phyloP scores from a whole-genome alignment of 35 echinoderm and acorn worm species.

The Nesometra sesokonis region DNA sequence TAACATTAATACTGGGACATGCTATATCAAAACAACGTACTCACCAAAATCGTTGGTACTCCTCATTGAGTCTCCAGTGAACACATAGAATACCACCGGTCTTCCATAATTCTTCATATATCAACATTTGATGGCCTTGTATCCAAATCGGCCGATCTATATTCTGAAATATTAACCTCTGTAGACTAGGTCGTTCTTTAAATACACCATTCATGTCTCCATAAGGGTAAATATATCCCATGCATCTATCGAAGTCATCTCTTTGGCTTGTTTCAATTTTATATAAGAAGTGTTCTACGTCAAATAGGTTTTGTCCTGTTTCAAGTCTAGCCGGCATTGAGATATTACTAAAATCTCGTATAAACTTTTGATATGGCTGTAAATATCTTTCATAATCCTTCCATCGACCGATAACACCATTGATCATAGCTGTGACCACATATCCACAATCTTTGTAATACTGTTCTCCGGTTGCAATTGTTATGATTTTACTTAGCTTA shows the following conservation, averaged over 20 bases:
- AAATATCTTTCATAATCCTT: background rate
- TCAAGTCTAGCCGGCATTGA: background rate
- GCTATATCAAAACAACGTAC: background rate
- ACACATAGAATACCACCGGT: background rate
- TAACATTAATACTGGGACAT: no score
- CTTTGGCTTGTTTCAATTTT: no score
- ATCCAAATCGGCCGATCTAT: background rate
- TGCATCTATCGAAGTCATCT: background rate
- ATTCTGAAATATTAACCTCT: background rate
- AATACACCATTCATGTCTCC: background rate
- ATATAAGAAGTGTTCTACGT: background rate
- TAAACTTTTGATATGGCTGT: background rate
- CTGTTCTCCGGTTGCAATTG: background rate
- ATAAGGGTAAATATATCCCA: constrained; percentile 2
- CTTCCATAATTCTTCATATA: background rate
- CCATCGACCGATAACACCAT: background rate
- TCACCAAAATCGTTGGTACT: background rate
- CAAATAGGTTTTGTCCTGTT: background rate
- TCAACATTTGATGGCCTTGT: background rate
- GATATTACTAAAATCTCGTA: background rate
- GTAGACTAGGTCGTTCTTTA: background rate
- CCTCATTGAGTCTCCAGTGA: constrained; percentile 6
- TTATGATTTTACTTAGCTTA: background rate
- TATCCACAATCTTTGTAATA: background rate
- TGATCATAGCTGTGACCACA: background rate